Conservation (phyloP, 2,888 invertebrate species). For the Acholoe squamosa region DNA sequence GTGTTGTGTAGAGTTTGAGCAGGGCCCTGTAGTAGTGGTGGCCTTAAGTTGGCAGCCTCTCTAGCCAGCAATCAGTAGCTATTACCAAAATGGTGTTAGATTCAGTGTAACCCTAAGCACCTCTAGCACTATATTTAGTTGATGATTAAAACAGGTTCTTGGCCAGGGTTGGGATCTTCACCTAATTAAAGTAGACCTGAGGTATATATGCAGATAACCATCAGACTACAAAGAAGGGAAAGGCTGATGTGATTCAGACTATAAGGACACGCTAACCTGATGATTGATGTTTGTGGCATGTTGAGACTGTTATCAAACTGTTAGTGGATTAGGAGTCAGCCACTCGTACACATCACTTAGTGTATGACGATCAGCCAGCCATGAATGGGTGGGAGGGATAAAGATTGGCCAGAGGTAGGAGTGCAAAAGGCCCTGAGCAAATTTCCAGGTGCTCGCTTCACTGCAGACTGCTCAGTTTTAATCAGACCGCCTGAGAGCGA, state of each 20-base stretch:
- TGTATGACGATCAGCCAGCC: background rate
- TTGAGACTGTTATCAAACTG: background rate
- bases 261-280: background rate
- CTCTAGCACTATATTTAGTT: background rate
- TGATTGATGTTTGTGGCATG: background rate
- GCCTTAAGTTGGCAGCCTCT: slow-evolving; percentile 24
- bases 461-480: background rate
- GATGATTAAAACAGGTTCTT: background rate
- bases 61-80: slow-evolving; percentile 9
- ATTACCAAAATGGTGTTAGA: slow-evolving; percentile 4
- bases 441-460: background rate
- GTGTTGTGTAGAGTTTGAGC: background rate
- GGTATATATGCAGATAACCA: background rate
- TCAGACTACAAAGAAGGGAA: background rate
- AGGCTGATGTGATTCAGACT: too few species aligned
- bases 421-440: too few species aligned
- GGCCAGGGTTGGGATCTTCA: background rate
- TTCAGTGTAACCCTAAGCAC: background rate
- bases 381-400: background rate
- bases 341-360: slow-evolving; percentile 27
- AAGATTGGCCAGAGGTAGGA: background rate
- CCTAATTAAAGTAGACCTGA: background rate
- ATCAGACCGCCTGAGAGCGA: too few species aligned
- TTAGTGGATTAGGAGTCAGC: background rate
- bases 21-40: background rate